These are phyloP conservation scores for Tachina lurida DNA, from an alignment of 2,888 invertebrate species.

Conservation along the genomic window DNA sequence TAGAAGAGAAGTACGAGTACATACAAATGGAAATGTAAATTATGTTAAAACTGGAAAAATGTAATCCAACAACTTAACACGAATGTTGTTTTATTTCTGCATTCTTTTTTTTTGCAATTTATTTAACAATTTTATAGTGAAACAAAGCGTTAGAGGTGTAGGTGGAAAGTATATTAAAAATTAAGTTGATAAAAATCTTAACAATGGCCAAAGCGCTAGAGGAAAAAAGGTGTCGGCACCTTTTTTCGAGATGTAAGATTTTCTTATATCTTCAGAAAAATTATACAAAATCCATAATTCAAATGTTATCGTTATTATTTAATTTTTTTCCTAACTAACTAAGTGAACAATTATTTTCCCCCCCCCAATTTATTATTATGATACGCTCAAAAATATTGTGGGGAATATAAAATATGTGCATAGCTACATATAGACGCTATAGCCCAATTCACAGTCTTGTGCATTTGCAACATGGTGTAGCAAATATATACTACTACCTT, in stretches of 20 bases:
- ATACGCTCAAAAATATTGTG: background rate
- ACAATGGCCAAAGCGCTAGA: background rate
- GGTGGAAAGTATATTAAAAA: constrained; percentile 27
- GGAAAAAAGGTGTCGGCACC: background rate
- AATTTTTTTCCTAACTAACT: too few relatives aligned
- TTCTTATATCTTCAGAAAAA: background rate
- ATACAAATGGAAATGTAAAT: constrained; percentile 55
- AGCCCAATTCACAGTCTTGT: too few relatives aligned
- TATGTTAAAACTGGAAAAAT: constrained; percentile 62
- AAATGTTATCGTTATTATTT: too few relatives aligned
- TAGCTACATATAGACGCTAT: too few relatives aligned
- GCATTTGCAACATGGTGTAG: too few relatives aligned
- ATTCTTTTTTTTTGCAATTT: background rate
- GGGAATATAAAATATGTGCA: background rate
- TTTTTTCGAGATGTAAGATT: too few relatives aligned
- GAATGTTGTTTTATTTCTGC: constrained; percentile 33
- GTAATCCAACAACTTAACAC: constrained; percentile 61
- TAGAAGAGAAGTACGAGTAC: background rate
- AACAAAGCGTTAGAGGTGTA: constrained; percentile 40
- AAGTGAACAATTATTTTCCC: background rate
- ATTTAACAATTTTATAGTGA: constrained; percentile 20
- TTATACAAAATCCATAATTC: background rate
- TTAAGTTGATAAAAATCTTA: constrained; percentile 7
- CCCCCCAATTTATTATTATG: background rate
- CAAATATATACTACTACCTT: too few relatives aligned